Evolutionary conservation across 1,140 invertebrate species (phyloP).

Genomic region (Thrips palmi): DNA sequence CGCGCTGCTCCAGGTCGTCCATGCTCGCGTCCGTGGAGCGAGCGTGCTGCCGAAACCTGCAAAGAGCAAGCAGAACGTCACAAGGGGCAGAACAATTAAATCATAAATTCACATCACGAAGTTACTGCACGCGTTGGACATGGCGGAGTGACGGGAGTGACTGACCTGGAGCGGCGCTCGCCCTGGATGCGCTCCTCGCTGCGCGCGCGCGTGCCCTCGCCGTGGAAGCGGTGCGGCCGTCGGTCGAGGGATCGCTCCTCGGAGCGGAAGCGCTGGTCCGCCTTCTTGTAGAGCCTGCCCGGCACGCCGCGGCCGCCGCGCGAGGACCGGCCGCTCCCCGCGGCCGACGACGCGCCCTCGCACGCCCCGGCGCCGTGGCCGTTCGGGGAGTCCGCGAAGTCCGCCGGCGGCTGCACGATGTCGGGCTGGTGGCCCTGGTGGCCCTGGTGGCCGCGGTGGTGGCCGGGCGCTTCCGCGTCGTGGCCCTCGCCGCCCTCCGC

Average conservation of each 20-base stretch:
- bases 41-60: conserved; percentile 35
- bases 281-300: conserved; percentile 53
- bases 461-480: not conserved
- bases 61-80: no score
- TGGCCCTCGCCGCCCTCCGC: conserved; percentile 16
- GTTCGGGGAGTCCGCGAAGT: conserved; percentile 68
- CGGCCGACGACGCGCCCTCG: no score
- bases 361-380: conserved; percentile 23
- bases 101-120: no score
- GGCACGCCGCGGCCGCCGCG: conserved; percentile 24
- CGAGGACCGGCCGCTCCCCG: no score
- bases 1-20: conserved; percentile 42
- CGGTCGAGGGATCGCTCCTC: conserved; percentile 44
- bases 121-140: no score
- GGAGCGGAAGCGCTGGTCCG: conserved; percentile 63
- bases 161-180: no score
- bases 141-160: no score
- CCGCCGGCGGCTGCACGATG: conserved; percentile 68
- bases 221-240: conserved; percentile 35
- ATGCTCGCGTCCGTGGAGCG: conserved; percentile 51
- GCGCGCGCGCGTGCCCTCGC: no score
- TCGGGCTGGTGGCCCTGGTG: no score
- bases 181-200: no score
- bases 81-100: no score
- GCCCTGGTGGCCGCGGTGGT: no score